Evolutionary conservation across 2,113 vertebrate species (phyloP), one percentile per base, ranked within the genome.

Genomic region (Cairina moschata): DNA sequence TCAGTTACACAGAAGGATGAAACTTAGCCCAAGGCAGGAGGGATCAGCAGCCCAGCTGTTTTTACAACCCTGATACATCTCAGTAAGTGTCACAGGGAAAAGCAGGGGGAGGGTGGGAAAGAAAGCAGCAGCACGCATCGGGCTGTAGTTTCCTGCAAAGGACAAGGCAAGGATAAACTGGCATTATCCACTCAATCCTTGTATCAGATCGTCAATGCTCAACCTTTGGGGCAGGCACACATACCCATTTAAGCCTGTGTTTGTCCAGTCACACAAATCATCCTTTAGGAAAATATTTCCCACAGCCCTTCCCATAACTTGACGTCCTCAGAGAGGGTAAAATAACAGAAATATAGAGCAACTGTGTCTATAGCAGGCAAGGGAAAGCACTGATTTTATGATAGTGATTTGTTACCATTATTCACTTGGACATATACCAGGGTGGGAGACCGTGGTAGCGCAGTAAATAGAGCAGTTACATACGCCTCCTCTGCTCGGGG

Each of bases 201-300:
- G 48, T 79, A 94, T 89, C 86, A 92, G 88, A 94, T 92, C 88
- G 66, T 86, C 6, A 0, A 15, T 32, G 18, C 74, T 50, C 83
- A 94, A 96, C 96, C 86, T 95, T 92, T 72, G 93, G 95, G 90
- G 86, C 93, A 96, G 56, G 87, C 84, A 84, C 77, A 72, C 28
- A 94, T 82, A 94, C 23, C 86, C 90, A 40, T 84, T 88, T 95
- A 93, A 96, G 93, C 95, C 86, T 44, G 54, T 93, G 91, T 97
- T 96, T 96, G 76, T 93, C 88, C 95, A 92, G 93, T 63, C 73
- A 82, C 90, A 94, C 91, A 92, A 94, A 96, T 93, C 73, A 96
- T 87, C 84, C 92, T 82, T 83, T 93, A 96, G 76, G 88, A 90
- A 94, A 97, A 84, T 82, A 92, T 95, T 97, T 97, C 94, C 92